phyloP scores from a whole-genome alignment of 2,888 invertebrate species.

The Adelphocoris suturalis region DNA sequence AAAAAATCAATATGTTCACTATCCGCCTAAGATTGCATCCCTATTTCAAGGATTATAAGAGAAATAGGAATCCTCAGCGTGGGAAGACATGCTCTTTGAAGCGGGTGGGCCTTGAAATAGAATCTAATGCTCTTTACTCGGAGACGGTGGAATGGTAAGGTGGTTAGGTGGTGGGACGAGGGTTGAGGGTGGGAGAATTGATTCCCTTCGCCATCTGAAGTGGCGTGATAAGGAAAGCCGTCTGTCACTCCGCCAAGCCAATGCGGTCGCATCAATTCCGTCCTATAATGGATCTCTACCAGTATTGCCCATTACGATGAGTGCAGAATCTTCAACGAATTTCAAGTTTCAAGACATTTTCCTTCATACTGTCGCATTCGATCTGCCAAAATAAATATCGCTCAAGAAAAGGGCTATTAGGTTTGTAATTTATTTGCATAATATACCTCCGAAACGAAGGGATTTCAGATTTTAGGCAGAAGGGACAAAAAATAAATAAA shows the following conservation, averaged over 20 bases:
- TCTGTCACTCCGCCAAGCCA: conserved; percentile 60
- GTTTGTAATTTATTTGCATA: background rate
- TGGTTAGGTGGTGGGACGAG: background rate
- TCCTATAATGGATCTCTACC: conserved; percentile 28
- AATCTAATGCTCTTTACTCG: conserved; percentile 9
- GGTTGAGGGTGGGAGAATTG: conserved; percentile 38
- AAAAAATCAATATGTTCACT: background rate
- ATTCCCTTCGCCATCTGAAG: conserved; percentile 64
- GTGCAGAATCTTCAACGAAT: background rate
- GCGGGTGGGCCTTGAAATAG: background rate
- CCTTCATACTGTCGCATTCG: background rate
- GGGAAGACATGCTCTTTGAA: background rate
- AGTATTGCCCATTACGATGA: background rate
- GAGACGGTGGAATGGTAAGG: background rate
- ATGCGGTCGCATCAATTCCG: conserved; percentile 57
- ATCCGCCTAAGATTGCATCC: background rate
- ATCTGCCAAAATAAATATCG: background rate
- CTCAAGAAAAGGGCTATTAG: background rate
- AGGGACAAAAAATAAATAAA: no score
- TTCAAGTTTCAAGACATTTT: background rate
- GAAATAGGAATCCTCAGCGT: background rate
- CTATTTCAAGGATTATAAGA: background rate
- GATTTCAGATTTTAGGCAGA: no score
- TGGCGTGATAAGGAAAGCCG: conserved; percentile 64
- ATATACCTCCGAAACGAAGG: background rate